Evolutionary conservation across 2,888 invertebrate species (phyloP).

Genomic region (Ischnura elegans): DNA sequence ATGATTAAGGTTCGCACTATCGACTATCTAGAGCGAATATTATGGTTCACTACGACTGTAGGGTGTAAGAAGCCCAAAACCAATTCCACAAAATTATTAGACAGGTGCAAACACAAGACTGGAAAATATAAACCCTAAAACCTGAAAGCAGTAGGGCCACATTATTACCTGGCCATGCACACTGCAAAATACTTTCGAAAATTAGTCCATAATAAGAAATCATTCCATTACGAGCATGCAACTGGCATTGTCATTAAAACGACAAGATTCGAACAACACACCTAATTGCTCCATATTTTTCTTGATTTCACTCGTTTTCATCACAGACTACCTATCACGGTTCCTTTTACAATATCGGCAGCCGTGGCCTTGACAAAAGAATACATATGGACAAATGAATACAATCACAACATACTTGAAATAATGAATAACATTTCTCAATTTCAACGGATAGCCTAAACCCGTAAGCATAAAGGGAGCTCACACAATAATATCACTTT

Average conservation of each 20-base stretch:
- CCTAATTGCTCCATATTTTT: conserved; percentile 71
- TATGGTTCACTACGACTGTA: not conserved
- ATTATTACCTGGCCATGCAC: conserved; percentile 62
- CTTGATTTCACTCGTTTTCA: conserved; percentile 64
- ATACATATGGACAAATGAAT: conserved; percentile 53
- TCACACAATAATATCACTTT: not conserved
- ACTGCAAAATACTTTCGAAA: conserved; percentile 43
- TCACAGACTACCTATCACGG: conserved; percentile 62
- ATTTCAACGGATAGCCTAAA: not conserved
- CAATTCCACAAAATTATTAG: conserved; percentile 14
- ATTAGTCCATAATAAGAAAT: conserved; percentile 36
- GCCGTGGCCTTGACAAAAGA: conserved; percentile 64
- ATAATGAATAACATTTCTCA: not conserved
- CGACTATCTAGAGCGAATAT: not conserved
- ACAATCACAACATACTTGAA: conserved; percentile 27
- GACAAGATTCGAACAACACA: conserved; percentile 69
- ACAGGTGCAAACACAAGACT: not conserved
- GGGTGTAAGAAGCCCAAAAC: conserved; percentile 45
- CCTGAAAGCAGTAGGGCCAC: conserved; percentile 48
- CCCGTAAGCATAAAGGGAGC: not conserved
- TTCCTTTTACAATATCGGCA: conserved; percentile 58
- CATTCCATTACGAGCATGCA: conserved; percentile 68
- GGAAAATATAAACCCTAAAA: not conserved
- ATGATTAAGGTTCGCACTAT: not conserved
- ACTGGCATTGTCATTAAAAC: conserved; percentile 62